Percentiles rank a stretch among this genome's conserved stretches.
phyloP scores from a whole-genome alignment of 2,888 invertebrate genomes.

The Tinea pellionella region DNA sequence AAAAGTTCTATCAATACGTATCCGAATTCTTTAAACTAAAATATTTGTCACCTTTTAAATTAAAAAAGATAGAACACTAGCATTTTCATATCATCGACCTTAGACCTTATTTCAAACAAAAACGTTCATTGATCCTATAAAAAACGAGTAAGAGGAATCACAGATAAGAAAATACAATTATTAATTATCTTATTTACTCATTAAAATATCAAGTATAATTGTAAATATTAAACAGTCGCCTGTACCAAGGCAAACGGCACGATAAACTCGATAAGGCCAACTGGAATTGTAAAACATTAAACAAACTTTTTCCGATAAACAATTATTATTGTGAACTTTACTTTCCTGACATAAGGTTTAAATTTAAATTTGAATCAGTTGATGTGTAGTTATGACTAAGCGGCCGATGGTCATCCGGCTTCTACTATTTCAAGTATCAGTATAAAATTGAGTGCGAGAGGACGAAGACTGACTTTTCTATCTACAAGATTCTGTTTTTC shows the following conservation, averaged over 20 bases:
- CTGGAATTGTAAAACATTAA: neutral
- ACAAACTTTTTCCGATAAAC: neutral
- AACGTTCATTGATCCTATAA: neutral
- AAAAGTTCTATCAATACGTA: too few species aligned
- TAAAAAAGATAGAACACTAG: too few species aligned
- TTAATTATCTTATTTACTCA: neutral
- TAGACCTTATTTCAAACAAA: neutral
- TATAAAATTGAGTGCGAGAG: neutral
- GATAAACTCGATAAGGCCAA: neutral
- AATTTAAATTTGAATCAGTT: neutral
- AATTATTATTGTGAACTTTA: neutral
- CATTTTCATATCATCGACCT: neutral
- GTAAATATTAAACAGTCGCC: neutral
- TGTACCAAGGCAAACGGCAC: slow-evolving; percentile 4
- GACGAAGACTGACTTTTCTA: neutral
- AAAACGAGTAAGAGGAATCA: neutral
- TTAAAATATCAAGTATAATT: neutral
- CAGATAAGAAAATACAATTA: neutral
- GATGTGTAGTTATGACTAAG: neutral
- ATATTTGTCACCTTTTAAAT: too few species aligned
- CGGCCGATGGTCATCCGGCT: neutral
- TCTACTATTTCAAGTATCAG: neutral
- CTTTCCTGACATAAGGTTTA: neutral
- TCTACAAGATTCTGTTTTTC: neutral
- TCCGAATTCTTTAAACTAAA: too few species aligned